Evolutionary conservation across 2,113 vertebrate genomes (phyloP).

Genomic region (Pelecanus crispus): DNA sequence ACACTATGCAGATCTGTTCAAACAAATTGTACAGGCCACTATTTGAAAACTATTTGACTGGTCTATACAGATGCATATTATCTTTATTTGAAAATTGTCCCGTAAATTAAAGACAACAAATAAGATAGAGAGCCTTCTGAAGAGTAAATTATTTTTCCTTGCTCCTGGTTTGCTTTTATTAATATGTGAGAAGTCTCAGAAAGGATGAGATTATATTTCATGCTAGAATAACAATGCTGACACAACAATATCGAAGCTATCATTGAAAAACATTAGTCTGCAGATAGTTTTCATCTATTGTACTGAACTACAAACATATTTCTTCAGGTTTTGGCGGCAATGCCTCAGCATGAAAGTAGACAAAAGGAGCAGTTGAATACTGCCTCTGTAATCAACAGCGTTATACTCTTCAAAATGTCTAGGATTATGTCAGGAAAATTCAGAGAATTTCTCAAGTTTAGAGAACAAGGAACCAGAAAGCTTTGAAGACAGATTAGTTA

Average conservation of each 20-base stretch:
- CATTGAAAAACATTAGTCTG: not conserved
- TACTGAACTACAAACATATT: not conserved
- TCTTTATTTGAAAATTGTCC: not conserved
- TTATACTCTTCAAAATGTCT: slow-evolving; percentile 6
- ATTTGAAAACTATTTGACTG: not conserved
- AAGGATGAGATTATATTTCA: slow-evolving; percentile 23
- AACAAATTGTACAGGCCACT: not conserved
- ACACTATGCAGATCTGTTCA: not conserved
- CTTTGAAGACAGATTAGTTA: slow-evolving; percentile 42
- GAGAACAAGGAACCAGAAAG: slow-evolving; percentile 24
- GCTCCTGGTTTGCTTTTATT: slow-evolving; percentile 15
- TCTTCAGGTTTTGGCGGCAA: not conserved
- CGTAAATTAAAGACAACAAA: not conserved
- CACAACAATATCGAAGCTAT: slow-evolving; percentile 13
- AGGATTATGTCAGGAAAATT: slow-evolving; percentile 18
- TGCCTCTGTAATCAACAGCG: slow-evolving; percentile 3
- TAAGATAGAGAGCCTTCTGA: not conserved
- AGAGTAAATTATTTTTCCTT: not conserved
- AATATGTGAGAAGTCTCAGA: not conserved
- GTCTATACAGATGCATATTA: not conserved
- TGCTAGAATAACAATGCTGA: slow-evolving; percentile 21
- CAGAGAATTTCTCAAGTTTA: not conserved
- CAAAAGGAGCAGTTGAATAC: not conserved
- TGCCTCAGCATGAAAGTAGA: not conserved
- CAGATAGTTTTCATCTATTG: not conserved